Percentiles rank a stretch among this genome's conserved stretches.
These are phyloP conservation scores for Amphipoea oculea DNA, from an alignment of 2,888 invertebrate genomes.

Conservation along the genomic window DNA sequence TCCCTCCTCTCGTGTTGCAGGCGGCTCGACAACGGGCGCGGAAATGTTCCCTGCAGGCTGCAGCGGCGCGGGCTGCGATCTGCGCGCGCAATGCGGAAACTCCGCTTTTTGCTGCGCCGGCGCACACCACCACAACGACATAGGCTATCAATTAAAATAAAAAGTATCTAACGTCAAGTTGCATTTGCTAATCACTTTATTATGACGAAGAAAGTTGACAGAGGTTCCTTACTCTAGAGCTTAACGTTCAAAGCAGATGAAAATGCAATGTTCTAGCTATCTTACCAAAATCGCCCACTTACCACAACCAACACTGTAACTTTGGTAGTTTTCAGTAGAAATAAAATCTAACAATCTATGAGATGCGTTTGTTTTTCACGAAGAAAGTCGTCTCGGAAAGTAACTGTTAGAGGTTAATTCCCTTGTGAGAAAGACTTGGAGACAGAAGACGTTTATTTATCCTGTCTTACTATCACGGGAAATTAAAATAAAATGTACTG, in stretches of 20 bases:
- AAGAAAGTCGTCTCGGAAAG: constrained; percentile 25
- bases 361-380: constrained; percentile 34
- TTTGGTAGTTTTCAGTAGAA: constrained; percentile 1
- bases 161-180: constrained; percentile 44
- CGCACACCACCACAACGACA: constrained; percentile 37
- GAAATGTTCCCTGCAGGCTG: constrained; percentile 80
- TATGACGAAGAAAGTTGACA: constrained; percentile 30
- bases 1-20: constrained; percentile 75
- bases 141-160: constrained; percentile 59
- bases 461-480: neutral
- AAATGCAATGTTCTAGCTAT: constrained; percentile 13
- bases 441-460: constrained; percentile 11
- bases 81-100: constrained; percentile 82
- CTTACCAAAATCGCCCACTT: neutral
- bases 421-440: constrained; percentile 16
- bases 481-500: neutral
- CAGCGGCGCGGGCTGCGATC: constrained; percentile 68
- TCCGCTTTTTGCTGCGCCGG: constrained; percentile 72
- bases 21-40: constrained; percentile 71
- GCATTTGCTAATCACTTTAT: constrained; percentile 43
- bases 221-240: neutral
- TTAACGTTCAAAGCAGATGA: constrained; percentile 8
- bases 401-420: constrained; percentile 35
- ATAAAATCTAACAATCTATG: neutral
- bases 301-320: neutral